Evolutionary conservation across 2,113 vertebrate genomes (phyloP), one percentile per base, ranked within the genome.

Genomic region (Salvelinus alpinus): DNA sequence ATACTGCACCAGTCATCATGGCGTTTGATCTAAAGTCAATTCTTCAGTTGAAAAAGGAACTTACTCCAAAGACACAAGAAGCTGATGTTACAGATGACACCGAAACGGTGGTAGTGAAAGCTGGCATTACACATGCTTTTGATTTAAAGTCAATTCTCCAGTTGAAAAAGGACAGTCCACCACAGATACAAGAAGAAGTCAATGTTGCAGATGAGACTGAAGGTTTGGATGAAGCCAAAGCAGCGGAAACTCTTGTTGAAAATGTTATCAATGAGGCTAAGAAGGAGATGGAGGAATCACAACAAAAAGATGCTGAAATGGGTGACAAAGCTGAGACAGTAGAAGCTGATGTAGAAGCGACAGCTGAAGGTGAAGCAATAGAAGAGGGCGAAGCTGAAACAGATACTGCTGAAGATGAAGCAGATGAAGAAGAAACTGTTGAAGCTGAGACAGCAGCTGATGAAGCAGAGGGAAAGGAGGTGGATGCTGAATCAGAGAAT

Each of bases 11-110:
- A 2, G 73, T 94, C 18, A 64, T 80, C 71, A 91, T 89, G 81
- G 94, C 94, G 1, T 96, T 96, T 88, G 95, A 98, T 82, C 91
- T 97, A 9, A 92, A 92, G 82, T 91, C 91, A 44, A 94, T 96
- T 81, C 91, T 97, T 64, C 87, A 82, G 78, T 73, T 79, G 77
- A 94, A 94, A 74, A 93, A 88, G 57, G 67, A 71, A 20, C 67
- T 34, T 38, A 9, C 74, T 9, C 66, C 62, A n/a, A 38, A 62
- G 20, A 47, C 38, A 3, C 38, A 44, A 11, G 38, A 44, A 11
- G 38, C 9, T 12, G 38, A 44, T 44, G 38, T 44, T 44, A 44
- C 3, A 69, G 71, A 60, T 66, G 44, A 71, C 1, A 74, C n/a
- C 54, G 64, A 69, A 27, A 69, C 67, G 62, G n/a, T 62, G 2